These are phyloP conservation scores for Toxotes chatareus DNA, from an alignment of 2,113 vertebrate species.

Conservation along the genomic window DNA sequence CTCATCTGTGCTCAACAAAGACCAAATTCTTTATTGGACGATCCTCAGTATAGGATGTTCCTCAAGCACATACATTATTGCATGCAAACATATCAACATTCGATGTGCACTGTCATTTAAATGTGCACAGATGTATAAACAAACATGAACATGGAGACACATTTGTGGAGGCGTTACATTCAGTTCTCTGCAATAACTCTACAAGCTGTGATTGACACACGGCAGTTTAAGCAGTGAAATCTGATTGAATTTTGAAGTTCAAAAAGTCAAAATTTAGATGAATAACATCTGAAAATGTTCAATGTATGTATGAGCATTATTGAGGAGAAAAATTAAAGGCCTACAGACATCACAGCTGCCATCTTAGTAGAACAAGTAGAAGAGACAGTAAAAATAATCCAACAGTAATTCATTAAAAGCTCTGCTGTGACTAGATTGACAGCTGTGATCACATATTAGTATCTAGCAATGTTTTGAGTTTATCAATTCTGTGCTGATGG, in stretches of 20 bases:
- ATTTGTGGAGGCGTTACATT: neutral
- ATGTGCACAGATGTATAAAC: neutral
- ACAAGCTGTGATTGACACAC: neutral
- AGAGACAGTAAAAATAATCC: no score
- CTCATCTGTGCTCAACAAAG: conserved; percentile 18
- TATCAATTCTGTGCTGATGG: conserved; percentile 15
- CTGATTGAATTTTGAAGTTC: neutral
- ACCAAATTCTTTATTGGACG: neutral
- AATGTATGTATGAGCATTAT: neutral
- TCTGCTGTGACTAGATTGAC: neutral
- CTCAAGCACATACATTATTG: neutral
- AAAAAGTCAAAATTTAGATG: neutral
- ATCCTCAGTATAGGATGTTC: conserved; percentile 11
- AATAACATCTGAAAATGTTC: neutral
- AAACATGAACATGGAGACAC: neutral
- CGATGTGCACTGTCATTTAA: neutral
- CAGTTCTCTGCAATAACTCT: neutral
- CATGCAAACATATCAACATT: neutral
- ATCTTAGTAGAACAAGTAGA: neutral
- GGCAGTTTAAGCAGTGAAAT: neutral
- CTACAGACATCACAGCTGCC: neutral
- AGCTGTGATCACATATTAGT: neutral
- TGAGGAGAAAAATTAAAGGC: neutral
- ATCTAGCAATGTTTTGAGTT: neutral
- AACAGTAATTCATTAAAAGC: no score